Evolutionary conservation across 2,797 vertebrate species (phyloP), one percentile per base, ranked within the genome.

Genomic region (Oreonectes daqikongensis): DNA sequence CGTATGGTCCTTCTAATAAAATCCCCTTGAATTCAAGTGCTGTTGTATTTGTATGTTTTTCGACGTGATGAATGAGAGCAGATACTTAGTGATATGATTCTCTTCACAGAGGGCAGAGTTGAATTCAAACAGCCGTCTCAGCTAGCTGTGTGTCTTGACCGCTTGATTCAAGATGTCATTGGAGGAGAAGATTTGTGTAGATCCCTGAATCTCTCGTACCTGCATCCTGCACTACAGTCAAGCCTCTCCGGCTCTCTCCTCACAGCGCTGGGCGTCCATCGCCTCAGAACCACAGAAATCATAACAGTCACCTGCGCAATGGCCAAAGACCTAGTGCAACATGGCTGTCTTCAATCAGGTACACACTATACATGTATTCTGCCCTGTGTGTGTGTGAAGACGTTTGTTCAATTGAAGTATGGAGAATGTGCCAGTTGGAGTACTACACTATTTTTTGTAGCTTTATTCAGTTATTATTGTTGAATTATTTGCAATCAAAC

Each of bases 61-160:
- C 20, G 4, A 3, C 22, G 52, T 18, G 24, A 57, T 26, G 26
- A 26, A 15, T 12, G 11, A 15, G 12, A 28, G 12, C 4, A 55
- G 24, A 26, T 24, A 15, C 4, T 11, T 6, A 5, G 32, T 18
- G 44, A 30, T 8, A 73, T 9, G 14, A 8, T 22, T 61, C 15
- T 64, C 14, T 50, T 66, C 69, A 15, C 83, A 94, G 93, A 87
- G 1, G 91, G 90, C 14, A 64, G 48, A n/a, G 82, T 91, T 12
- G 87, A 87, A 77, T 91, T 87, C 87, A 93, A 92, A 85, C 89
- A 90, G 80, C 93, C 93, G 1, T 94, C 93, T n/a, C 90, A 94
- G 79, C 89, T 92, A 66, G 92, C 93, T 1, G 87, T 94, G 69
- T 93, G 92, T 83, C 89, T 87, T 76, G 93, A 94, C 52, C 69